Conservation (phyloP, 2,797 vertebrate species). For the Poeciliopsis infans region DNA sequence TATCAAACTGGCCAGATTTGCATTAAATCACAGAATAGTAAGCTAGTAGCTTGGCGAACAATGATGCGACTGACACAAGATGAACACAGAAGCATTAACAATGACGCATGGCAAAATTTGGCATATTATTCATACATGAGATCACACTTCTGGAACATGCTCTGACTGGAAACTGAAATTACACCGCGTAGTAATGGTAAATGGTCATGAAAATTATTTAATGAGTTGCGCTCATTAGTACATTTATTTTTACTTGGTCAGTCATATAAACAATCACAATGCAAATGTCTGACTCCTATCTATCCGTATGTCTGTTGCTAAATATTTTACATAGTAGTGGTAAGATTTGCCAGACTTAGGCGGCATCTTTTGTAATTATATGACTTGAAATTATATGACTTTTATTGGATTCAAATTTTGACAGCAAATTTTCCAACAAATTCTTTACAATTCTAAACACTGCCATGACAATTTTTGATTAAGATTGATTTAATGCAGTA, state of each 20-base stretch:
- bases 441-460: background rate
- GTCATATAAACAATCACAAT: background rate
- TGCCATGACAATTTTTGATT: background rate
- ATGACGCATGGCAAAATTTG: background rate
- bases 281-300: background rate
- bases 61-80: background rate
- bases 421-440: background rate
- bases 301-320: background rate
- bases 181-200: background rate
- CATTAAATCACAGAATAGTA: background rate
- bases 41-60: background rate
- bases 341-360: background rate
- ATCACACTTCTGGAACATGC: background rate
- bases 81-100: background rate
- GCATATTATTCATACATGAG: background rate
- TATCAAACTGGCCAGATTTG: background rate
- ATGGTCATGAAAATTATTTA: background rate
- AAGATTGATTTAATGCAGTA: background rate
- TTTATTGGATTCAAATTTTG: conserved; percentile 7
- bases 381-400: conserved; percentile 1
- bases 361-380: background rate
- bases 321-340: background rate
- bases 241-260: background rate
- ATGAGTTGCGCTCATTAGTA: background rate
- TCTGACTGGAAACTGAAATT: background rate